Conservation (phyloP, 2,113 vertebrate genomes). For the Ploceus nigricollis region DNA sequence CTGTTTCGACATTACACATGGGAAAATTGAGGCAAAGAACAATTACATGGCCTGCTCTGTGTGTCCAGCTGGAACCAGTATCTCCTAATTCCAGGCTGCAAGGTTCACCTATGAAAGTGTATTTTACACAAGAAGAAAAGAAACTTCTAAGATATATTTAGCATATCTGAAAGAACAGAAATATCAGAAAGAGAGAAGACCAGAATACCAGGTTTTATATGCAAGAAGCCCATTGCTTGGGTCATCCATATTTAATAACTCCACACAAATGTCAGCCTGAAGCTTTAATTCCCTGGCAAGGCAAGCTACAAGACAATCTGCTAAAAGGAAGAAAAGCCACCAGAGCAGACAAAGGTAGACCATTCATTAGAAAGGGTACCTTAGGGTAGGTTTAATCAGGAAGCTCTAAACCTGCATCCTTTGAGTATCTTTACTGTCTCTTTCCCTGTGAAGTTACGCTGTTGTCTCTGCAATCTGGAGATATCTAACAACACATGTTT, state of each 20-base stretch:
- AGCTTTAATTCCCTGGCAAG: neutral
- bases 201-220: neutral
- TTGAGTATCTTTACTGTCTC: neutral
- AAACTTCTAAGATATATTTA: neutral
- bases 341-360: neutral
- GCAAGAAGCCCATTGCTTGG: neutral
- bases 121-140: neutral
- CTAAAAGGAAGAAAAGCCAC: neutral
- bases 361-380: neutral
- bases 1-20: neutral
- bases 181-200: neutral
- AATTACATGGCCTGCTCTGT: neutral
- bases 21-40: neutral
- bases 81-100: neutral
- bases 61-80: neutral
- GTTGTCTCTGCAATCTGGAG: neutral
- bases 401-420: neutral
- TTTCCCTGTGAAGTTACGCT: neutral
- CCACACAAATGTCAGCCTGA: neutral
- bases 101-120: neutral
- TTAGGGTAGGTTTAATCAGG: neutral
- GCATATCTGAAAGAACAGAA: neutral
- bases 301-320: neutral
- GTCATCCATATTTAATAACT: constrained; percentile 23
- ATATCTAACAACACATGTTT: neutral